Evolutionary conservation across 2,888 invertebrate species (phyloP), one percentile per base, ranked within the genome.

Genomic region (Julus scanicus): DNA sequence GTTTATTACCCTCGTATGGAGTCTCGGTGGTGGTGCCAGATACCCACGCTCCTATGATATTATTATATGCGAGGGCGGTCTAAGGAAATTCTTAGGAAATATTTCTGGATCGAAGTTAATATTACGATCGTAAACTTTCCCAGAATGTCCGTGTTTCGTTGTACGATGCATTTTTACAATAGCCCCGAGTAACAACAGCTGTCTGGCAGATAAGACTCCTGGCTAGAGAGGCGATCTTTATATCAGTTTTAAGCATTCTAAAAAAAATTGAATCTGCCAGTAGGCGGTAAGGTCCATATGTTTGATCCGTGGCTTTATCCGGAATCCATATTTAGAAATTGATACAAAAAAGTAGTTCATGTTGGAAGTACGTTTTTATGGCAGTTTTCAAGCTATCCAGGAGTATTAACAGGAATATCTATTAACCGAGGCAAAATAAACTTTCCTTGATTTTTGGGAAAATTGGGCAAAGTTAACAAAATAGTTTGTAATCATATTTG

Each of bases 101-200:
- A n/a, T 63, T 20, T 20, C 63, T 5, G 20, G 63, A 63, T 63
- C n/a, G 63, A 63, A 6, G n/a, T n/a, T n/a, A n/a, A 17, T 13
- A 53, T 53, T 53, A 15, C 15, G 13, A 53, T 53, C 53, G 53
- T 53, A 53, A 53, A 53, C 53, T 13, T 53, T 53, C 53, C 17
- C 15, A 53, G 17, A 17, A 53, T 53, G 17, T 53, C 15, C 4
- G 15, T 53, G 13, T 53, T 13, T 5, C 53, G 13, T 15, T 13
- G 13, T 53, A 2, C 53, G 53, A 15, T 53, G 15, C 53, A 53
- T 53, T 80, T 80, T 13, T 80, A 37, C 15, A 29, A 37, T 80
- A 9, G 80, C 80, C 80, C 80, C 37, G 15, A 80, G 80, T 37
- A 29, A 39, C 80, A 80, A 80, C 80, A 80, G 37, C 80, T 80